Conservation (phyloP, 2,797 vertebrate species). For the Vespertilio murinus region DNA sequence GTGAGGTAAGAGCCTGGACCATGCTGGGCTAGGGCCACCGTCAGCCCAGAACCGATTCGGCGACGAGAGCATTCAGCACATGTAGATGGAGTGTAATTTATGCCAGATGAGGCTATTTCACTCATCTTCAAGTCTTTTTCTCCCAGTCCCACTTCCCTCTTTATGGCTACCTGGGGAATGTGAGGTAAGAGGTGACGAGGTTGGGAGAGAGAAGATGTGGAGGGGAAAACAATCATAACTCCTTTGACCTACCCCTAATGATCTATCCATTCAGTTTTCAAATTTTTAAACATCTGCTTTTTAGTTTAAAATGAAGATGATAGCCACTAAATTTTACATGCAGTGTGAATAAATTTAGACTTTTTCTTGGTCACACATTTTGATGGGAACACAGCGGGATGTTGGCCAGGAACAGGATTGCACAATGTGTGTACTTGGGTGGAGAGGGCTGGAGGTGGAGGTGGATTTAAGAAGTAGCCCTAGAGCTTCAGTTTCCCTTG, state of each 20-base stretch:
- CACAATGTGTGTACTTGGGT: not conserved
- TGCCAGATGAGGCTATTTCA: not conserved
- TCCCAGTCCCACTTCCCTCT: not conserved
- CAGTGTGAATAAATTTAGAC: not conserved
- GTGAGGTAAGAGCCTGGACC: not conserved
- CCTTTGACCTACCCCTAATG: not conserved
- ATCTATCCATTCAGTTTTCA: not conserved
- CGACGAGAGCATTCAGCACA: not conserved
- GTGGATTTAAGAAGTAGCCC: not conserved
- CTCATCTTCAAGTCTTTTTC: not conserved
- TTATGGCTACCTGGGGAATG: too few species aligned
- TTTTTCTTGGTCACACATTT: not conserved
- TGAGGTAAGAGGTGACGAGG: rapidly evolving
- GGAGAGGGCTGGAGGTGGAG: not conserved
- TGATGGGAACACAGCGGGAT: not conserved
- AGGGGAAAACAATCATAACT: not conserved
- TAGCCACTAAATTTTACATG: not conserved
- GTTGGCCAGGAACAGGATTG: not conserved
- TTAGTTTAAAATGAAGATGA: not conserved
- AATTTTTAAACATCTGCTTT: not conserved
- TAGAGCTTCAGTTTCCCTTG: not conserved
- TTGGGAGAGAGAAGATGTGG: rapidly evolving
- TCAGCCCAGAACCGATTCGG: not conserved
- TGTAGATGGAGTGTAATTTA: not conserved
- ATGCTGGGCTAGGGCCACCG: not conserved